phyloP scores from a whole-genome alignment of 2,797 vertebrate species.

The Centroberyx gerrardi region DNA sequence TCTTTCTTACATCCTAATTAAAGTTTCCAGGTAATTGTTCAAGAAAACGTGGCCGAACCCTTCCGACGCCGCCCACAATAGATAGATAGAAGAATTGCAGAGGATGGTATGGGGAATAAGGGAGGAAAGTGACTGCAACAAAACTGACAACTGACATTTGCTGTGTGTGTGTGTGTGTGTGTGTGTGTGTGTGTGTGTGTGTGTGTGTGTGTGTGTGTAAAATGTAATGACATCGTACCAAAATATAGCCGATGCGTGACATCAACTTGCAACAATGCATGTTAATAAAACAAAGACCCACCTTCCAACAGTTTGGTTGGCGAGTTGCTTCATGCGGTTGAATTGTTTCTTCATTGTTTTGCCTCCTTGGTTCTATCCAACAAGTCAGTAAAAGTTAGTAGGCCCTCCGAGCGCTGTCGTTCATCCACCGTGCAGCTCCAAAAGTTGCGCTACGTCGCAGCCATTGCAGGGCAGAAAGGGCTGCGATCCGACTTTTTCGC shows the following conservation, averaged over 20 bases:
- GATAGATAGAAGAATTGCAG: not conserved
- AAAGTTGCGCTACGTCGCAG: conserved; percentile 76
- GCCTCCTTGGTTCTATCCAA: conserved; percentile 25
- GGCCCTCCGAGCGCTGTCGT: conserved; percentile 41
- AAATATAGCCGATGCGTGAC: not conserved
- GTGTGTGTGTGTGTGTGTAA: no score
- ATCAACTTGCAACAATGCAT: not conserved
- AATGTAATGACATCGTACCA: no score
- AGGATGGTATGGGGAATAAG: no score
- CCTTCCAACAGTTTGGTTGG: conserved; percentile 98
- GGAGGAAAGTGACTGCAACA: no score
- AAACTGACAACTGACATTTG: no score
- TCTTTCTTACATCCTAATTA: not conserved
- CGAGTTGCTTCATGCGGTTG: conserved; percentile 96
- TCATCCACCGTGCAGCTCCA: conserved; percentile 52
- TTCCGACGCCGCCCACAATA: conserved; percentile 12
- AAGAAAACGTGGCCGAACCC: conserved; percentile 2
- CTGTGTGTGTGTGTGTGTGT: no score
- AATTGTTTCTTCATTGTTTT: conserved; percentile 94
- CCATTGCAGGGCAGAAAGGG: conserved; percentile 70
- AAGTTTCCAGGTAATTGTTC: not conserved
- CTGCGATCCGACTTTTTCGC: conserved; percentile 34
- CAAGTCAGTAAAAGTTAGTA: conserved; percentile 61
- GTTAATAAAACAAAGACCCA: conserved; percentile 64
- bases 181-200: no score